Conservation (phyloP, 2,888 invertebrate species). For the Vannuccia rotundouncinata region DNA sequence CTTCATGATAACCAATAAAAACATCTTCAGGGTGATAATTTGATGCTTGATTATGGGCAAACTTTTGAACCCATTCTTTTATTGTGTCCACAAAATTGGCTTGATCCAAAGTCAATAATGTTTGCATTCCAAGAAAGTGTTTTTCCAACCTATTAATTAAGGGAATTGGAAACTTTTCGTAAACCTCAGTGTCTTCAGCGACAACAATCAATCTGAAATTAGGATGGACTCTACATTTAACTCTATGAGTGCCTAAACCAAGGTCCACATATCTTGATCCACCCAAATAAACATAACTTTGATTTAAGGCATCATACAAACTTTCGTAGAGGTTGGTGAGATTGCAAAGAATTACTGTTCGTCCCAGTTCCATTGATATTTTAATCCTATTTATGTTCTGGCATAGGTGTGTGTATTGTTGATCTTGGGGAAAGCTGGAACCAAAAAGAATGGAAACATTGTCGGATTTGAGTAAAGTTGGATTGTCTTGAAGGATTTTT, state of each 20-base stretch:
- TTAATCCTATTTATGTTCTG: slow-evolving; percentile 31
- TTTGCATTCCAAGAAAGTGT: slow-evolving; percentile 51
- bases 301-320: slow-evolving; percentile 36
- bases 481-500: slow-evolving; percentile 25
- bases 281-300: slow-evolving; percentile 47
- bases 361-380: slow-evolving; percentile 30
- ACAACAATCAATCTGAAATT: slow-evolving; percentile 51
- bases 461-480: slow-evolving; percentile 15
- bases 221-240: slow-evolving; percentile 49
- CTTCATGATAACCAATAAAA: slow-evolving; percentile 50
- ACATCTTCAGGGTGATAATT: slow-evolving; percentile 41
- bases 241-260: slow-evolving; percentile 51
- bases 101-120: slow-evolving; percentile 45
- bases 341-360: slow-evolving; percentile 16
- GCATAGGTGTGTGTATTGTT: slow-evolving; percentile 43
- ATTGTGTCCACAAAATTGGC: background rate
- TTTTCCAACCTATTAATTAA: slow-evolving; percentile 53
- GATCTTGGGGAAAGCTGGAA: slow-evolving; percentile 50
- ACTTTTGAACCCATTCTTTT: background rate
- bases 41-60: background rate
- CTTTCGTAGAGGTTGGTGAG: slow-evolving; percentile 38
- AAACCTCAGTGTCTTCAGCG: slow-evolving; percentile 50
- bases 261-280: slow-evolving; percentile 50
- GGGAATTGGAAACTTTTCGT: slow-evolving; percentile 52
- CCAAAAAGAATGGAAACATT: slow-evolving; percentile 47